phyloP scores from a whole-genome alignment of 2,113 vertebrate genomes.

The Vulpes vulpes region DNA sequence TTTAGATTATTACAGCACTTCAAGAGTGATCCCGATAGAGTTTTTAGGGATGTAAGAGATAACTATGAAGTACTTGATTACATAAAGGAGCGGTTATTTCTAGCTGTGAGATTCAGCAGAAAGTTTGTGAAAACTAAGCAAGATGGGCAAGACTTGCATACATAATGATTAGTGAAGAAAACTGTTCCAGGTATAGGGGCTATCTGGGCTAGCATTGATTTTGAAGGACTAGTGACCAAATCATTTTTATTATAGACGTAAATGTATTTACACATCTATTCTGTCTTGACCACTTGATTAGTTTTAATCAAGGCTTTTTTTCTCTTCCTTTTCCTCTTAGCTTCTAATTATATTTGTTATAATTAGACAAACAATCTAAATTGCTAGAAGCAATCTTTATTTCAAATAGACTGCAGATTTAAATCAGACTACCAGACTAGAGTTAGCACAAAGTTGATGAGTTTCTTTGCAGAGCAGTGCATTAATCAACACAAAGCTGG shows the following conservation, averaged over 20 bases:
- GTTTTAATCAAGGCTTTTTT: conserved; percentile 45
- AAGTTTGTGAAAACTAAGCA: not conserved
- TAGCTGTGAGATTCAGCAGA: not conserved
- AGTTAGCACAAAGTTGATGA: not conserved
- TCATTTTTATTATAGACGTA: conserved; percentile 7
- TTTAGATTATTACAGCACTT: not conserved
- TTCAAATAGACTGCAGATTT: conserved; percentile 21
- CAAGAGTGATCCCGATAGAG: not conserved
- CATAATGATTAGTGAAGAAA: not conserved
- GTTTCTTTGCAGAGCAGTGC: not conserved
- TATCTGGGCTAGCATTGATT: not conserved
- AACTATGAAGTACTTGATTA: not conserved
- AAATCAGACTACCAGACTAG: not conserved
- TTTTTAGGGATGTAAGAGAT: not conserved
- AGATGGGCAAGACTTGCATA: not conserved
- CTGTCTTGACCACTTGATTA: not conserved
- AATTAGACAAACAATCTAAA: not conserved
- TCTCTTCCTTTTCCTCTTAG: not conserved
- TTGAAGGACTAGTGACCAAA: not conserved
- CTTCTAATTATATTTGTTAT: conserved; percentile 58
- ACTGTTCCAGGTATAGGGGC: not conserved
- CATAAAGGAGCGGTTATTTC: not conserved
- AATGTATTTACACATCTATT: not conserved
- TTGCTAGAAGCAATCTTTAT: conserved; percentile 33
- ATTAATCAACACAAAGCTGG: conserved; percentile 18